Percentiles rank a stretch among this genome's conserved stretches.
phyloP scores from a whole-genome alignment of 2,888 invertebrate genomes.

The Eupithecia subumbrata region DNA sequence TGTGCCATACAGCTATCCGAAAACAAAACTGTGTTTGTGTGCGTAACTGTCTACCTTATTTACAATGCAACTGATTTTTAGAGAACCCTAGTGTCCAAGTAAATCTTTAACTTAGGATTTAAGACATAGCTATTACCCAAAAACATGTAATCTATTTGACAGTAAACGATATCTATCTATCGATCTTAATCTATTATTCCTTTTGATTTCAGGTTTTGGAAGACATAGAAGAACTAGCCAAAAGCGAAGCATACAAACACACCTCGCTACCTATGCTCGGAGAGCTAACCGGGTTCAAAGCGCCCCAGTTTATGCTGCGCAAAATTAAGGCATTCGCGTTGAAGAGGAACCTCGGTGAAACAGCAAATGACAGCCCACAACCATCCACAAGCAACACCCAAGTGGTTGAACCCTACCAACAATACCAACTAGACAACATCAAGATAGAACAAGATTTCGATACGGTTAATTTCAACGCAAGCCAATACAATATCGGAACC shows the following conservation, averaged over 20 bases:
- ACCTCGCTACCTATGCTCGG: constrained; percentile 86
- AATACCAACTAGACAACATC: constrained; percentile 67
- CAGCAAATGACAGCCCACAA: constrained; percentile 72
- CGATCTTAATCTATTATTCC: background rate
- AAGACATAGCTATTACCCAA: background rate
- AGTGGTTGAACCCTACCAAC: constrained; percentile 60
- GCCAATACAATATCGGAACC: constrained; percentile 66
- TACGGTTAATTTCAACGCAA: constrained; percentile 70
- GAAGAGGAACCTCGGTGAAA: constrained; percentile 66
- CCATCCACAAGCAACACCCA: constrained; percentile 66
- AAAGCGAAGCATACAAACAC: constrained; percentile 88
- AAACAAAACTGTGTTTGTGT: too few relatives aligned
- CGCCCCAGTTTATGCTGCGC: constrained; percentile 88
- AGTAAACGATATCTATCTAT: background rate
- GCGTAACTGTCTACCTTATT: too few relatives aligned
- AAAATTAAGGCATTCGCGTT: constrained; percentile 88
- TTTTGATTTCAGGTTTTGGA: constrained; percentile 83
- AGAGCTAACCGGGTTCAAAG: constrained; percentile 89
- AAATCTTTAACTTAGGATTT: too few relatives aligned
- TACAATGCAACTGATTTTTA: too few relatives aligned
- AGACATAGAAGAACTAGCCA: constrained; percentile 89
- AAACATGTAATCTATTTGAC: background rate
- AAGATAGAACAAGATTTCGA: constrained; percentile 76
- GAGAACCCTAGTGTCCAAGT: too few relatives aligned
- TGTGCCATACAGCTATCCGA: too few relatives aligned